phyloP scores from a whole-genome alignment of 2,888 invertebrate genomes.

The Diogma glabrata region DNA sequence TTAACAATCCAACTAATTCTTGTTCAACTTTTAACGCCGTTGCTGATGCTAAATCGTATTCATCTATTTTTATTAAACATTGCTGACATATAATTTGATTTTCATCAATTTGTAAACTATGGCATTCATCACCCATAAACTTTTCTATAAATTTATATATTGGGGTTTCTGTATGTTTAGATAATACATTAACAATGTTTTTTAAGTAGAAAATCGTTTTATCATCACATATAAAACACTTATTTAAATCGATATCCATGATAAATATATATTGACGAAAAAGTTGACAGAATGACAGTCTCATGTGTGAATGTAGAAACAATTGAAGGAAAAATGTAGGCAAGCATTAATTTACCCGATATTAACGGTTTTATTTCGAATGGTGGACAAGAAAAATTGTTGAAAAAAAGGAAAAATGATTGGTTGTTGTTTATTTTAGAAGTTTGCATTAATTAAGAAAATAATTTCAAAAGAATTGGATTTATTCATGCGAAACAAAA shows the following conservation, averaged over 20 bases:
- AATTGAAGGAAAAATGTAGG: too few relatives aligned
- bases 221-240: conserved; percentile 18
- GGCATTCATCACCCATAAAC: conserved; percentile 11
- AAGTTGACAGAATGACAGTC: too few relatives aligned
- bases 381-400: too few relatives aligned
- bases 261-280: too few relatives aligned
- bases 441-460: too few relatives aligned
- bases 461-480: too few relatives aligned
- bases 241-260: background rate
- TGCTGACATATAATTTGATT: conserved; percentile 12
- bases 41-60: conserved; percentile 17
- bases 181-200: conserved; percentile 14
- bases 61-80: conserved; percentile 17
- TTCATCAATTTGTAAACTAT: background rate
- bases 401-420: too few relatives aligned
- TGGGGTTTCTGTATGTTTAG: conserved; percentile 15
- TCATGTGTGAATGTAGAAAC: too few relatives aligned
- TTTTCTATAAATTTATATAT: conserved; percentile 16
- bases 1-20: conserved; percentile 14
- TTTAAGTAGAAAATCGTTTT: background rate
- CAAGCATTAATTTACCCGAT: too few relatives aligned
- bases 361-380: too few relatives aligned
- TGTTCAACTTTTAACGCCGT: conserved; percentile 15
- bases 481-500: too few relatives aligned
- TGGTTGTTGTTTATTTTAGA: too few relatives aligned